Evolutionary conservation across 2,113 vertebrate species (phyloP), one percentile per base, ranked within the genome.

Genomic region (Cynocephalus volans): DNA sequence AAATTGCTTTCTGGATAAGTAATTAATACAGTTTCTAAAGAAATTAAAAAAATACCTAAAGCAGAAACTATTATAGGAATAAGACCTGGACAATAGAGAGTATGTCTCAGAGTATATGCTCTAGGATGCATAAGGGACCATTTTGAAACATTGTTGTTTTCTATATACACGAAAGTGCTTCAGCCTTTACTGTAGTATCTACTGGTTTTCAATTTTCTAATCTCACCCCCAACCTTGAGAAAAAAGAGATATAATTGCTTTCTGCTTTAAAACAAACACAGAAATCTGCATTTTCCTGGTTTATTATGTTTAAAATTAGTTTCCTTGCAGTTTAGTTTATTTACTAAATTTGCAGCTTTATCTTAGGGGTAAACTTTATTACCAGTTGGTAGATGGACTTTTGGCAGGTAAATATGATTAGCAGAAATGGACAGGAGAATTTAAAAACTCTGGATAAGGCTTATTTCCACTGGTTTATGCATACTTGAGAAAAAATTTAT

Each of bases 301-400:
- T 93, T 96, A 50, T 82, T 93, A 21, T 84, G 36, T 73, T 96
- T 93, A 94, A 97, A 96, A 62, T 83, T 73, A 95, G 31, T 77
- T 7, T 82, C 31, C 31, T 75, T 97, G 3, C 23, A 69, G 26
- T 95, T 91, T 95, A 75, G 52, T 72, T 79, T 95, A 52, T 64
- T 94, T 93, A 28, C 84, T 92, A 92, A 83, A 93, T 95, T 21
- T 90, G 31, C 6, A 90, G 70, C 84, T 95, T 95, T 95, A 79
- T 81, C 21, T 70, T 94, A 88, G 81, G 24, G 24, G 6, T 91
- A 50, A 54, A 95, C 21, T 93, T 50, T 76, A 65, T 0, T 28
- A 58, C 83, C 92, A 95, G 48, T 80, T 95, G 85, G 54, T 88
- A 9, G 14, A 50, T 82, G 6, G 48, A 5, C 52, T 94, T 96